These are phyloP conservation scores for Eudasyphora cyanicolor DNA, from an alignment of 2,888 invertebrate species.

Conservation along the genomic window DNA sequence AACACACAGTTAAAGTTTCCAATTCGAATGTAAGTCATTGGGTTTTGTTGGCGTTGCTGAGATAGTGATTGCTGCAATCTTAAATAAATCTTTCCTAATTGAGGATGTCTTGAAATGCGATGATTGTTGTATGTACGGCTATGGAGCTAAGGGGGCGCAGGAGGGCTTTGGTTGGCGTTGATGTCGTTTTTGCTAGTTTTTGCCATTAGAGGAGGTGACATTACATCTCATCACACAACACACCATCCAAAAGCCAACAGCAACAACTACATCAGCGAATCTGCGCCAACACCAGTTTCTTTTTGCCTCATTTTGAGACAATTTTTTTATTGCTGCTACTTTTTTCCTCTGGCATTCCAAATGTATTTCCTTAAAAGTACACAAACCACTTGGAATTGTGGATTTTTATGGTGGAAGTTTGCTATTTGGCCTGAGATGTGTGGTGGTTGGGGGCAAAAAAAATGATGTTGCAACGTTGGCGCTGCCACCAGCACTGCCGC, in stretches of 20 bases:
- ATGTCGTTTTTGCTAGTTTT: neutral
- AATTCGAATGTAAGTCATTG: constrained; percentile 44
- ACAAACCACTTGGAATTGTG: constrained; percentile 44
- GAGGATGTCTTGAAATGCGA: constrained; percentile 40
- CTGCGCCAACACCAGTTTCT: constrained; percentile 27
- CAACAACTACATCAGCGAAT: neutral
- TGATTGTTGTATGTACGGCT: constrained; percentile 24
- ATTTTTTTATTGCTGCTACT: neutral
- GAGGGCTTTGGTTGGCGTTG: neutral
- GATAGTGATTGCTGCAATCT: constrained; percentile 3
- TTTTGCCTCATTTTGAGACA: neutral
- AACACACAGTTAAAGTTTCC: neutral
- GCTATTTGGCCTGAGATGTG: neutral
- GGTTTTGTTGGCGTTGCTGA: constrained; percentile 10
- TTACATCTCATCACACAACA: constrained; percentile 31
- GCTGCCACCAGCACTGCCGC: neutral
- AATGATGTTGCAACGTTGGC: constrained; percentile 18
- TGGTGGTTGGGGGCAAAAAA: too few relatives aligned
- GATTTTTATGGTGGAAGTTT: constrained; percentile 36
- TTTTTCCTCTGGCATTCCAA: neutral
- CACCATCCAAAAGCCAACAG: too few relatives aligned
- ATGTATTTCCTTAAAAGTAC: constrained; percentile 50
- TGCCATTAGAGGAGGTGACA: constrained; percentile 34
- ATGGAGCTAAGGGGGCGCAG: neutral
- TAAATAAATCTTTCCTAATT: constrained; percentile 51